Percentiles rank a stretch among this genome's conserved stretches.
Conservation (phyloP, 2,888 invertebrate species). For the Lysandra bellargus region DNA sequence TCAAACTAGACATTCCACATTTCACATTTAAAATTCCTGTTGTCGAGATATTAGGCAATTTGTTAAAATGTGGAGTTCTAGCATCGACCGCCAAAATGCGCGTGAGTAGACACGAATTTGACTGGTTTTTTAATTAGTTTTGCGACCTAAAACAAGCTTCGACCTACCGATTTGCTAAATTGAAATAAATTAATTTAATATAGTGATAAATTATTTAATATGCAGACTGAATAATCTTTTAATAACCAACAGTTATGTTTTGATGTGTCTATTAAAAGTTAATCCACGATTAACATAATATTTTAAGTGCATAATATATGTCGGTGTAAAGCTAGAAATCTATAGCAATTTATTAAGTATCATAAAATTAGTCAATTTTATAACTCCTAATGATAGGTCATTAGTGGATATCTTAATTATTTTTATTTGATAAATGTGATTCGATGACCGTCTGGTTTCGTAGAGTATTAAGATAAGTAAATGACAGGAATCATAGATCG, state of each 20-base stretch:
- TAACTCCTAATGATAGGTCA: slow-evolving; percentile 32
- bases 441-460: neutral
- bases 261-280: slow-evolving; percentile 5
- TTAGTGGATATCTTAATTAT: slow-evolving; percentile 56
- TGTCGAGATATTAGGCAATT: neutral
- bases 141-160: neutral
- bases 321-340: slow-evolving; percentile 17
- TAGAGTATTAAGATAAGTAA: neutral
- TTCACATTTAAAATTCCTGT: neutral
- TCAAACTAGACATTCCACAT: neutral
- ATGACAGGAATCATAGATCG: neutral
- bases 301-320: slow-evolving; percentile 24
- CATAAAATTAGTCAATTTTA: slow-evolving; percentile 24
- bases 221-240: neutral
- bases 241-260: neutral
- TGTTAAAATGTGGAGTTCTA: slow-evolving; percentile 29
- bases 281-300: slow-evolving; percentile 4
- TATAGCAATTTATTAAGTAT: slow-evolving; percentile 16
- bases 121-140: neutral
- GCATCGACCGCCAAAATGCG: neutral
- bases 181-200: slow-evolving; percentile 14
- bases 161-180: neutral
- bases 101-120: neutral
- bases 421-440: slow-evolving; percentile 52
- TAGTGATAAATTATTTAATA: slow-evolving; percentile 10